Evolutionary conservation across 2,888 invertebrate genomes (phyloP), one percentile per base, ranked within the genome.

Genomic region (Drosophila anomelani): DNA sequence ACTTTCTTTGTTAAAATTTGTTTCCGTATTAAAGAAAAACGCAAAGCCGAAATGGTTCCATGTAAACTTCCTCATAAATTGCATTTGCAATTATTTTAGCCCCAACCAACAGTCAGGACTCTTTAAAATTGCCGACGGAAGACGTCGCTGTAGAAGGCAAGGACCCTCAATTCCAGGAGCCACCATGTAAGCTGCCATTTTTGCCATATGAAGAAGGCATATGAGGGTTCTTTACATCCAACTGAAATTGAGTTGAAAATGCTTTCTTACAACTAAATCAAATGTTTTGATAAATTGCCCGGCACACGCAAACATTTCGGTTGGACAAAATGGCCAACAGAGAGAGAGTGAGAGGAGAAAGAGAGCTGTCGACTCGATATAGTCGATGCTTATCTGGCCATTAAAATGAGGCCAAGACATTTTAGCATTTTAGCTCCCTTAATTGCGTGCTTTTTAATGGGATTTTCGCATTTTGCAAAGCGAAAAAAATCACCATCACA

Each of bases 251-350:
- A 78, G 84, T 81, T 88, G 68, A 76, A 75, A 68, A 68, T 68
- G 68, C 47, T 70, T 80, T 78, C 78, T 81, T 83, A 85, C 85
- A 85, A 85, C 88, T 85, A 85, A 85, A 84, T 85, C 81, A 85
- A 87, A 85, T 77, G 75, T 54, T 76, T 88, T 88, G 88, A 85
- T 88, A 85, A 88, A 85, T 88, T 80, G 55, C 88, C 69, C 69
- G 78, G 55, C 70, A 80, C 85, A 85, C 85, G 85, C 88, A 76
- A 84, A 72, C 79, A 66, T 57, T 74, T 76, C 76, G 80, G 55
- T 63, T 79, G 72, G 32, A 84, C 84, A 84, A 84, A 84, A 84
- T 84, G 83, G 87, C 83, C 78, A 55, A 56, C 43, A 62, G 75
- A 66, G 80, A 72, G 80, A 26, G 29, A 29, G 29, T 29, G 44